Evolutionary conservation across 1,140 invertebrate genomes (phyloP).

Genomic region (Aphis craccivora): DNA sequence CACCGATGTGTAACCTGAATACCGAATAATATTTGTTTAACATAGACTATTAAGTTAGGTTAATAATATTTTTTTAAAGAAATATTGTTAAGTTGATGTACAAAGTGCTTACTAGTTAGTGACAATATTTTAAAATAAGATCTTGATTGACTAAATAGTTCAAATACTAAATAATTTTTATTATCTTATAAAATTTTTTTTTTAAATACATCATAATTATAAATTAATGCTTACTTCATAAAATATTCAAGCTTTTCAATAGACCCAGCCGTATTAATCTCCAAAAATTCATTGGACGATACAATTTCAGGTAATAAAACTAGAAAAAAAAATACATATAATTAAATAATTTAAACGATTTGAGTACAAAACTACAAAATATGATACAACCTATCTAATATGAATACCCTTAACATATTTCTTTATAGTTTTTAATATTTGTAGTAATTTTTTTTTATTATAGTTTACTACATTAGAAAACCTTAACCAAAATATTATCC

Average conservation of each 20-base stretch:
- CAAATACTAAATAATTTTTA: background rate
- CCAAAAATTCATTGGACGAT: background rate
- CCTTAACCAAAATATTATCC: background rate
- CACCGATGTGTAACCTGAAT: background rate
- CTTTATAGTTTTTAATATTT: background rate
- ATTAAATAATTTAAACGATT: background rate
- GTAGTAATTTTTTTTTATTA: background rate
- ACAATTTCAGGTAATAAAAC: background rate
- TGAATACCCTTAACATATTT: background rate
- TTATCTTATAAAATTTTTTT: background rate
- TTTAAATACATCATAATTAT: background rate
- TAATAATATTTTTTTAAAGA: background rate
- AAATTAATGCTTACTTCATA: background rate
- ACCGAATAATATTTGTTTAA: conserved; percentile 5
- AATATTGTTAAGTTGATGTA: background rate
- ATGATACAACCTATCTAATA: background rate
- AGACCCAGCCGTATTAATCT: background rate
- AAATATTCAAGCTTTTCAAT: background rate
- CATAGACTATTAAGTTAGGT: background rate
- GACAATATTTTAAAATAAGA: background rate
- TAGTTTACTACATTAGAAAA: background rate
- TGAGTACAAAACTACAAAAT: background rate
- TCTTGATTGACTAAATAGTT: background rate
- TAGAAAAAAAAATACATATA: background rate
- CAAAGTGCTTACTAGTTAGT: background rate